Evolutionary conservation across 2,797 vertebrate species (phyloP).

Genomic region (Psittacula echo): DNA sequence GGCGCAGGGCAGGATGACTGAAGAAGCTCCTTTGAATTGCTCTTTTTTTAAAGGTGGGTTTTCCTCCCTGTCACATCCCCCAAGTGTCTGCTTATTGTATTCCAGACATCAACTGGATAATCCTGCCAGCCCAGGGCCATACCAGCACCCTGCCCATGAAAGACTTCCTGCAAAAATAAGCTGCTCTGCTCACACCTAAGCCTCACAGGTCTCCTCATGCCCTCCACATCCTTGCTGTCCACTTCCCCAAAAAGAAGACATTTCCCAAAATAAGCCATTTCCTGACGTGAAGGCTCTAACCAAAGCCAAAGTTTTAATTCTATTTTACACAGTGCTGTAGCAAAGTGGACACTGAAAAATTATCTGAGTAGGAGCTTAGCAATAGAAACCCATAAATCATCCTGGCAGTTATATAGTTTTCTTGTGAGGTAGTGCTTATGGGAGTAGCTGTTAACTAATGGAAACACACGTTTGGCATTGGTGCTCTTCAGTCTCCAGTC

Average conservation of each 20-base stretch:
- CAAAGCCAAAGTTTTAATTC: conserved; percentile 53
- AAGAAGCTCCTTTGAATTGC: background rate
- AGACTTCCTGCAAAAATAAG: background rate
- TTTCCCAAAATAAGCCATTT: conserved; percentile 14
- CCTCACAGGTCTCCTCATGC: background rate
- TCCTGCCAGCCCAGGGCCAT: background rate
- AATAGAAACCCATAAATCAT: conserved; percentile 78
- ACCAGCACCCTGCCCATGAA: background rate
- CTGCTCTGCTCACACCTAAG: background rate
- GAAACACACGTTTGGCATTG: background rate
- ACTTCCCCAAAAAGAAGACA: background rate
- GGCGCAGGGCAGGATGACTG: accelerated
- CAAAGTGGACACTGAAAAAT: conserved; percentile 72
- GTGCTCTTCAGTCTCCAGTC: background rate
- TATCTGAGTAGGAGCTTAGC: conserved; percentile 58
- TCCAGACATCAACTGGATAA: background rate
- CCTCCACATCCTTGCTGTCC: background rate
- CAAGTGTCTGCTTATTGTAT: background rate
- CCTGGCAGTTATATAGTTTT: conserved; percentile 72
- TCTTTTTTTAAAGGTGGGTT: background rate
- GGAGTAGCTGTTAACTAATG: conserved; percentile 38
- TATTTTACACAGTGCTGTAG: conserved; percentile 18
- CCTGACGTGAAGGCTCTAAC: background rate
- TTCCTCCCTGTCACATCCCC: background rate
- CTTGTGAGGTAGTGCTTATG: conserved; percentile 60